phyloP scores from a whole-genome alignment of 2,113 vertebrate genomes.

The Tragelaphus buxtoni region DNA sequence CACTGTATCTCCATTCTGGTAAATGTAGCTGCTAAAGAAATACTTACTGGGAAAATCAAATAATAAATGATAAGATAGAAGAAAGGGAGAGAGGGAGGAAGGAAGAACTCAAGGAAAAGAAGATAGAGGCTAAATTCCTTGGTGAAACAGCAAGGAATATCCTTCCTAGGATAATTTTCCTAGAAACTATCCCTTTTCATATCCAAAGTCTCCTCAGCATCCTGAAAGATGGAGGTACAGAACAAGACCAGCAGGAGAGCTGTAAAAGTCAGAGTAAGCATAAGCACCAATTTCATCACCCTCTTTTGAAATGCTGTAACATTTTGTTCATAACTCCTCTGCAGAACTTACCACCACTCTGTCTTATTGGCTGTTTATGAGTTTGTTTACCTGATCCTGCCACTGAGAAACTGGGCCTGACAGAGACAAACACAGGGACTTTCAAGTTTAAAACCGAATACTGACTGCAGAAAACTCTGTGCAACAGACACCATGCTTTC shows the following conservation, averaged over 20 bases:
- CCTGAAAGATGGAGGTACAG: background rate
- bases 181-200: background rate
- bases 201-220: background rate
- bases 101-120: background rate
- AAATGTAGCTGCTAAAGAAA: background rate
- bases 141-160: background rate
- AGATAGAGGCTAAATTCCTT: background rate
- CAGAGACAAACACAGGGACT: background rate
- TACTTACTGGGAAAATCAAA: background rate
- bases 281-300: background rate
- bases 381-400: background rate
- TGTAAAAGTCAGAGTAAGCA: background rate
- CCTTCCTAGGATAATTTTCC: background rate
- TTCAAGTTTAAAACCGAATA: background rate
- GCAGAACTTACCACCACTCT: background rate
- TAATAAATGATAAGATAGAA: background rate
- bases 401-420: background rate
- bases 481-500: background rate
- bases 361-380: background rate
- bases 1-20: background rate
- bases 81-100: rapidly evolving
- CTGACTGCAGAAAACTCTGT: background rate
- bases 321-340: background rate
- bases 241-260: background rate
- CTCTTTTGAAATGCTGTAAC: background rate